Evolutionary conservation across 2,113 vertebrate species (phyloP), one percentile per base, ranked within the genome.

Genomic region (Pedionomus torquatus): DNA sequence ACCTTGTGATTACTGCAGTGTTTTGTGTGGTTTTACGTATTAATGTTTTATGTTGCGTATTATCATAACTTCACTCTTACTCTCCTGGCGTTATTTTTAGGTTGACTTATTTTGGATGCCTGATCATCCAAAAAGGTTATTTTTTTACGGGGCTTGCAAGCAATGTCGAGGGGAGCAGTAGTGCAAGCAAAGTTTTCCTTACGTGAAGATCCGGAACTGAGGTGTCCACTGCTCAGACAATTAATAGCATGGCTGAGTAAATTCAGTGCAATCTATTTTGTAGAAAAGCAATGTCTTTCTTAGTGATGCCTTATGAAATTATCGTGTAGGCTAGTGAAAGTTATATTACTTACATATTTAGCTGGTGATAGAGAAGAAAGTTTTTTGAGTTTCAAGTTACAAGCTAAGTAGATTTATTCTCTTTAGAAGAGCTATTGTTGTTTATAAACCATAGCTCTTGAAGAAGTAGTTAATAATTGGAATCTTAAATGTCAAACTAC

Each of bases 41-140:
- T 64, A 61, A 91, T 89, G 87, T 94, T 95, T 87, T 93, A 17
- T 87, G 93, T 97, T 71, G 61, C 26, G 4, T 96, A 84, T 65
- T 70, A 58, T 70, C 83, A 12, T 89, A 76, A 95, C 46, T 68
- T 94, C 39, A 46, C 64, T 82, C 33, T 91, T 90, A 37, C 30
- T 93, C 43, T 70, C 39, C 48, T 85, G 81, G 58, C 16, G 61
- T 0, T 85, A 9, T 76, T 78, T 26, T 25, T 87, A 63, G 35
- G 13, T 63, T 92, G 68, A 61, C 31, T 93, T 90, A 48, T 26
- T 83, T 86, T 55, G 28, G 76, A 66, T 91, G 87, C 39, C 39
- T 69, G 63, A 93, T 18, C 57, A 77, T 86, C n/a, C 9, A 4
- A 81, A 76, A 79, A 80, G 23, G 21, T 52, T 23, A 1, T 17